Percentiles rank a stretch among this genome's conserved stretches.
phyloP scores from a whole-genome alignment of 2,113 vertebrate genomes.

The Proterorhinus semilunaris region DNA sequence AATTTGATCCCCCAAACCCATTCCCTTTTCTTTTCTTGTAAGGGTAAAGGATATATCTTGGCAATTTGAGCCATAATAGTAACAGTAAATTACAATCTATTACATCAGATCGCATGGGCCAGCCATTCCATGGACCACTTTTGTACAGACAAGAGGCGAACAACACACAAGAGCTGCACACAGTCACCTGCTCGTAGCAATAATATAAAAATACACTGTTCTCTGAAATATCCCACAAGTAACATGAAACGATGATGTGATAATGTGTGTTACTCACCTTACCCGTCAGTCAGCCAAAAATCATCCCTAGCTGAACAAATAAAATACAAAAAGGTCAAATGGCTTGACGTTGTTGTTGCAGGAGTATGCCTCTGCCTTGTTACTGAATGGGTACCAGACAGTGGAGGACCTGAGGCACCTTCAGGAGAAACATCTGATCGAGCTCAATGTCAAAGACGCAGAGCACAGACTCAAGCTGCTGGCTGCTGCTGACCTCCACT shows the following conservation, averaged over 20 bases:
- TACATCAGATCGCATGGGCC: too few relatives aligned
- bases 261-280: background rate
- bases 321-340: background rate
- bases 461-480: conserved; percentile 86
- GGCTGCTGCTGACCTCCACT: conserved; percentile 82
- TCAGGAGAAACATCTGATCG: conserved; percentile 90
- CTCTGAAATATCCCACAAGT: background rate
- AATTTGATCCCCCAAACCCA: background rate
- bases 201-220: background rate
- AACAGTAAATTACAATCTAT: too few relatives aligned
- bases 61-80: too few relatives aligned
- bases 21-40: too few relatives aligned
- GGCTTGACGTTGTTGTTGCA: conserved; percentile 40
- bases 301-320: background rate
- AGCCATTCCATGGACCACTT: too few relatives aligned
- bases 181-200: too few relatives aligned
- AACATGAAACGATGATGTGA: too few relatives aligned
- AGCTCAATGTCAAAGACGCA: conserved; percentile 88
- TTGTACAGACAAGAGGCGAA: too few relatives aligned
- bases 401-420: conserved; percentile 92
- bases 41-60: too few relatives aligned
- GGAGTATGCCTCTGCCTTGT: conserved; percentile 89
- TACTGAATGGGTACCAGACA: conserved; percentile 93
- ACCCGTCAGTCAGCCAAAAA: background rate
- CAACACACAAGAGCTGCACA: too few relatives aligned